A percentile compares a stretch with the other conserved stretches of the same genome.
Conservation (phyloP, 1,140 invertebrate genomes). For the Drosophila subpulchrella region DNA sequence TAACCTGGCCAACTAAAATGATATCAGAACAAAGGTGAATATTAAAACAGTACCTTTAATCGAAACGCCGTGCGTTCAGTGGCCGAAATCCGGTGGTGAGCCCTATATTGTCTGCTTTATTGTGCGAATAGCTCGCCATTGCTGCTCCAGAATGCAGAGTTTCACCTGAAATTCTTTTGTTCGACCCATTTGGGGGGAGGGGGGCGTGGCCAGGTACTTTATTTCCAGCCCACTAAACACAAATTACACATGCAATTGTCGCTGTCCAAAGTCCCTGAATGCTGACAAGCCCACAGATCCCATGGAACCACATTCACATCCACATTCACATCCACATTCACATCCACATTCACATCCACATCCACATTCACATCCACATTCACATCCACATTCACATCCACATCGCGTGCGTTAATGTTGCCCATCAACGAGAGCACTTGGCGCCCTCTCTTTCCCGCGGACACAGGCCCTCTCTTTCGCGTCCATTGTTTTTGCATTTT, state of each 20-base stretch:
- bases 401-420: slow-evolving; percentile 47
- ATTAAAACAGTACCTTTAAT: neutral
- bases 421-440: slow-evolving; percentile 21
- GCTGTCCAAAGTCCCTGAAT: slow-evolving; percentile 25
- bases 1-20: neutral
- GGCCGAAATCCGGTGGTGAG: neutral
- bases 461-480: neutral
- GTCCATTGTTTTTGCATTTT: slow-evolving; percentile 31
- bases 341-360: neutral
- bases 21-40: neutral
- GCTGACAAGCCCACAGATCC: slow-evolving; percentile 33
- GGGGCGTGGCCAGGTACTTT: slow-evolving; percentile 1
- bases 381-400: neutral
- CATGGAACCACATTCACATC: slow-evolving; percentile 12
- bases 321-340: slow-evolving; percentile 17
- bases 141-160: neutral
- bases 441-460: neutral
- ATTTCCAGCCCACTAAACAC: slow-evolving; percentile 46
- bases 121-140: neutral
- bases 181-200: slow-evolving; percentile 7
- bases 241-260: slow-evolving; percentile 54
- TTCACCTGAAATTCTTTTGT: slow-evolving; percentile 30
- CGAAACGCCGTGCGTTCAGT: neutral
- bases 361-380: slow-evolving; percentile 20
- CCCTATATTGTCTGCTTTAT: slow-evolving; percentile 3